phyloP scores from a whole-genome alignment of 2,797 vertebrate genomes.

The Enteromius thamalakanensis region DNA sequence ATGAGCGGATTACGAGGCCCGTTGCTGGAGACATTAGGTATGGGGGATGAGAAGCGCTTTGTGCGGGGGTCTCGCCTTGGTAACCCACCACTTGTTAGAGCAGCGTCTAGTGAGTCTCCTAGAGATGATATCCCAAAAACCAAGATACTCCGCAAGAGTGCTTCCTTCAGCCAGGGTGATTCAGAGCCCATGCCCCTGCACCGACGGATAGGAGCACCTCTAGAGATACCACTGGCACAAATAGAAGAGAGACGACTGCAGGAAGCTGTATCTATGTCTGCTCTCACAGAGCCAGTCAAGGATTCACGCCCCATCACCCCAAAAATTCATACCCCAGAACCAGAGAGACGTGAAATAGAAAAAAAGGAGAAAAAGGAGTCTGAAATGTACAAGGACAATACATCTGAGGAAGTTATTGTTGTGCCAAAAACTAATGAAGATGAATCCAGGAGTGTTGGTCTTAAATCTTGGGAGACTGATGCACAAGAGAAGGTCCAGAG shows the following conservation, averaged over 20 bases:
- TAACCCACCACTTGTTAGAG: constrained; percentile 82
- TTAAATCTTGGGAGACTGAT: constrained; percentile 71
- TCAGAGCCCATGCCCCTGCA: constrained; percentile 88
- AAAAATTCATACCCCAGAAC: constrained; percentile 68
- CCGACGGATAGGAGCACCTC: constrained; percentile 88
- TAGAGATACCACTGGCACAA: constrained; percentile 91
- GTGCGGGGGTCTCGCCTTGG: constrained; percentile 74
- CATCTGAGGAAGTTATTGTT: constrained; percentile 62
- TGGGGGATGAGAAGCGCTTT: constrained; percentile 82
- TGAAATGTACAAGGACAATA: constrained; percentile 62
- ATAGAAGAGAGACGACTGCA: constrained; percentile 85
- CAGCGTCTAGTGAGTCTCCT: constrained; percentile 89
- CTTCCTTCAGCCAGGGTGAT: constrained; percentile 95
- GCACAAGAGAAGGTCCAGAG: constrained; percentile 78
- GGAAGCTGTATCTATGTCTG: constrained; percentile 93
- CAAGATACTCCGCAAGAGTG: constrained; percentile 88
- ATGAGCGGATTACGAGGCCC: constrained; percentile 95
- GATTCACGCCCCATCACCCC: constrained; percentile 76
- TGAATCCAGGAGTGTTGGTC: constrained; percentile 72
- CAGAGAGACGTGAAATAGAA: constrained; percentile 67
- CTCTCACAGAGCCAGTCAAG: constrained; percentile 83
- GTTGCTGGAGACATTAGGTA: constrained; percentile 90
- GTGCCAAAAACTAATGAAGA: constrained; percentile 65
- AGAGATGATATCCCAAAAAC: constrained; percentile 81
- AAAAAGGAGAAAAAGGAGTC: constrained; percentile 51